Evolutionary conservation across 2,113 vertebrate genomes (phyloP).

Genomic region (Percopsis transmontana): DNA sequence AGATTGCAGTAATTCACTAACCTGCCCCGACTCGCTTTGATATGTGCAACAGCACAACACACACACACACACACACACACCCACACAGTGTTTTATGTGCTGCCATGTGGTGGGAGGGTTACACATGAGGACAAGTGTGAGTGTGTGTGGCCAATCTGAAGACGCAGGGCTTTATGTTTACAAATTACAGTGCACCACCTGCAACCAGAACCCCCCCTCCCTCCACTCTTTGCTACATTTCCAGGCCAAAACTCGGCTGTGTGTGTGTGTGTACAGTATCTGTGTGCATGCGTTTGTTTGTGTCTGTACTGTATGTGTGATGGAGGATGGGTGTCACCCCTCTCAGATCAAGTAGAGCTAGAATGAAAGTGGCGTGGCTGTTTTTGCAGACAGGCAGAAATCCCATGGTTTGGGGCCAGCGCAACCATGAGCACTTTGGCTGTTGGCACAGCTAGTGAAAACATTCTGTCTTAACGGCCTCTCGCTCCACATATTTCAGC

Average conservation of each 20-base stretch:
- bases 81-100: neutral
- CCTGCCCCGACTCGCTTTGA: slow-evolving; percentile 36
- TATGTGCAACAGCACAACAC: slow-evolving; percentile 9
- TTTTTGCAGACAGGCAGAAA: slow-evolving; percentile 53
- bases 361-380: slow-evolving; percentile 43
- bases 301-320: neutral
- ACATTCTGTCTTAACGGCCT: slow-evolving; percentile 31
- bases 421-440: slow-evolving; percentile 48
- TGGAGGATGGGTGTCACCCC: neutral
- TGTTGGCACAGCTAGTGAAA: slow-evolving; percentile 66
- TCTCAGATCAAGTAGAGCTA: slow-evolving; percentile 25
- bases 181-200: slow-evolving; percentile 5
- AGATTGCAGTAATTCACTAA: slow-evolving; percentile 9
- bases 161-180: slow-evolving; percentile 26
- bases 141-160: slow-evolving; percentile 2
- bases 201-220: neutral
- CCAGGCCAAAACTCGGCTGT: neutral
- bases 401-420: slow-evolving; percentile 36
- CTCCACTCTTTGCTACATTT: neutral
- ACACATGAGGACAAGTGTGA: neutral
- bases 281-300: neutral
- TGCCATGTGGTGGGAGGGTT: slow-evolving; percentile 4
- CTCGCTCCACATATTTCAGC: slow-evolving; percentile 1
- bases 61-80: neutral
- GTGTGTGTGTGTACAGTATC: neutral